Percentiles rank a stretch among this genome's conserved stretches.
phyloP scores from a whole-genome alignment of 2,113 vertebrate genomes.

The Limnothrissa miodon region DNA sequence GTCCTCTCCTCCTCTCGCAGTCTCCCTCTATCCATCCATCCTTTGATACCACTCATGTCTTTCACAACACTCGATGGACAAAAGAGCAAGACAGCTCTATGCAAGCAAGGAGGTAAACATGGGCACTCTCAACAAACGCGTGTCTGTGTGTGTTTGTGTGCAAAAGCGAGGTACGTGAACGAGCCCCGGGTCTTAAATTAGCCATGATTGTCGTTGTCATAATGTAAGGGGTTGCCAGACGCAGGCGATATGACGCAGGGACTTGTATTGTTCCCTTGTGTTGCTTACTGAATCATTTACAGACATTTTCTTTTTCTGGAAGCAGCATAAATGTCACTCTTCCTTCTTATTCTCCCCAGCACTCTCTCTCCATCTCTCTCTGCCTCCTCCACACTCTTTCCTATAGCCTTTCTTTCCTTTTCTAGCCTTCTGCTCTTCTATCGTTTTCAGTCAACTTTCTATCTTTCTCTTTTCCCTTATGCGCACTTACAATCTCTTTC shows the following conservation, averaged over 20 bases:
- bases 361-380: background rate
- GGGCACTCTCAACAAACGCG: background rate
- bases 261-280: background rate
- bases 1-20: background rate
- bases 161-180: background rate
- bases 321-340: conserved; percentile 1
- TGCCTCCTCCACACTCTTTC: background rate
- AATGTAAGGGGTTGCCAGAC: background rate
- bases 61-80: background rate
- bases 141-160: background rate
- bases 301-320: background rate
- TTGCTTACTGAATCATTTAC: background rate
- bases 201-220: background rate
- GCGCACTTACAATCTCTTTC: background rate
- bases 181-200: background rate
- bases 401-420: background rate
- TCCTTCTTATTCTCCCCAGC: background rate
- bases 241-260: background rate
- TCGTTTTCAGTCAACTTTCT: background rate
- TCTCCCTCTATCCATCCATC: background rate
- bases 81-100: background rate
- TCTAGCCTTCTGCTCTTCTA: background rate
- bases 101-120: background rate
- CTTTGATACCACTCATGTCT: background rate
- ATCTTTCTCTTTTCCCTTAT: background rate